Percentiles rank a stretch among this genome's conserved stretches.
These are phyloP conservation scores for Coccyzus lansbergi DNA, from an alignment of 2,797 vertebrate species.

Conservation along the genomic window DNA sequence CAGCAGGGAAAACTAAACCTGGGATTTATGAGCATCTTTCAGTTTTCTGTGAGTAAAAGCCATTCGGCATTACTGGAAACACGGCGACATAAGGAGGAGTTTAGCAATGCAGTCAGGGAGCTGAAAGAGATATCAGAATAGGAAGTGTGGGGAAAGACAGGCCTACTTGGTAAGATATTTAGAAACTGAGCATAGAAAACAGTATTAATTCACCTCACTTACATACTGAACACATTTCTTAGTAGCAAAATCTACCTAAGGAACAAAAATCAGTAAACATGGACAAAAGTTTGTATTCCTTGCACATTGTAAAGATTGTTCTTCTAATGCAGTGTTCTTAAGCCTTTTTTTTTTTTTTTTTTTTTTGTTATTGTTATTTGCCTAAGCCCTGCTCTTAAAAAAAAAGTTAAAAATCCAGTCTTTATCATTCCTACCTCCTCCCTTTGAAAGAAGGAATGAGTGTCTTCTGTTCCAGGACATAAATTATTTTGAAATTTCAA, in stretches of 20 bases:
- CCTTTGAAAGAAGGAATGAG: neutral
- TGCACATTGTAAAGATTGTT: neutral
- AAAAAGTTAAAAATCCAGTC: neutral
- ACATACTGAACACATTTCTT: neutral
- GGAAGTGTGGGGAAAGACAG: neutral
- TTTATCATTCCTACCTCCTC: neutral
- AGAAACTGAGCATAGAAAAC: neutral
- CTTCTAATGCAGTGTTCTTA: neutral
- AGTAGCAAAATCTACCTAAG: neutral
- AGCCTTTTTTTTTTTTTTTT: neutral
- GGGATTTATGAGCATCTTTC: neutral
- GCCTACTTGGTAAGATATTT: neutral
- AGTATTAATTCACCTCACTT: neutral
- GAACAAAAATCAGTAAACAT: neutral
- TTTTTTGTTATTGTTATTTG: neutral
- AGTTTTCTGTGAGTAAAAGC: neutral
- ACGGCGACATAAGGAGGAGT: fast-evolving
- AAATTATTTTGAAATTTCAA: neutral
- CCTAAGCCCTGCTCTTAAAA: neutral
- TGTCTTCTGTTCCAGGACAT: neutral
- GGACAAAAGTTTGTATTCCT: neutral
- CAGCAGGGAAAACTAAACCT: neutral
- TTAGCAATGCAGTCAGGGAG: neutral
- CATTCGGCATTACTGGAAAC: neutral
- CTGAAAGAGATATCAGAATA: neutral